Evolutionary conservation across 2,113 vertebrate species (phyloP).

Genomic region (Rafetus swinhoei): DNA sequence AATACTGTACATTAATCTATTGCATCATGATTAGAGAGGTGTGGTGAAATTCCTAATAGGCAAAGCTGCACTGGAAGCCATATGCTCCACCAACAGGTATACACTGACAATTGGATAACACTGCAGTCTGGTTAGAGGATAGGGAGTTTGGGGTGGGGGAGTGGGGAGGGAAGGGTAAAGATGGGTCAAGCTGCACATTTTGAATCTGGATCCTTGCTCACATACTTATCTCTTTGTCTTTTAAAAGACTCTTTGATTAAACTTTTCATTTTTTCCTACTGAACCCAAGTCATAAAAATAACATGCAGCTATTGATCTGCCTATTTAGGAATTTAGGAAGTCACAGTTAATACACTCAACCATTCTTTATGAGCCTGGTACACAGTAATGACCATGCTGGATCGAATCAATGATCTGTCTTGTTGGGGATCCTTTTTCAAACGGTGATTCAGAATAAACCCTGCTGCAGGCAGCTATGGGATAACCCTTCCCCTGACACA

Average conservation of each 20-base stretch:
- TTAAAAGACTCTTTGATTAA: background rate
- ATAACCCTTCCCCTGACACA: background rate
- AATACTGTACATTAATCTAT: background rate
- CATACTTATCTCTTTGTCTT: background rate
- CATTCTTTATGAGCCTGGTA: background rate
- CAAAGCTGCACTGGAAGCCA: background rate
- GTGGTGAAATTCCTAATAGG: slow-evolving; percentile 1
- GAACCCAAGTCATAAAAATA: background rate
- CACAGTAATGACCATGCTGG: rapidly evolving
- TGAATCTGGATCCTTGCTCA: background rate
- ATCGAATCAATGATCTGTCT: rapidly evolving
- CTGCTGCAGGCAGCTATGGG: background rate
- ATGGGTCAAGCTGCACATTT: background rate
- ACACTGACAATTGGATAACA: background rate
- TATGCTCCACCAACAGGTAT: background rate
- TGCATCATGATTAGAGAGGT: background rate
- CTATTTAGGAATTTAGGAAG: background rate
- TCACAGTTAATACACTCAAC: background rate
- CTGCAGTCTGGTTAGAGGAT: background rate
- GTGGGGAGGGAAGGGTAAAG: background rate
- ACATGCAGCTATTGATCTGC: background rate
- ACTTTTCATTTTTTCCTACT: background rate
- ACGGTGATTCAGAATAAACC: background rate
- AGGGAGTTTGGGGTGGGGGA: background rate
- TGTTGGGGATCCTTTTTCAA: rapidly evolving